Conservation (phyloP, 2,797 vertebrate species). For the Cyclura pinguis region DNA sequence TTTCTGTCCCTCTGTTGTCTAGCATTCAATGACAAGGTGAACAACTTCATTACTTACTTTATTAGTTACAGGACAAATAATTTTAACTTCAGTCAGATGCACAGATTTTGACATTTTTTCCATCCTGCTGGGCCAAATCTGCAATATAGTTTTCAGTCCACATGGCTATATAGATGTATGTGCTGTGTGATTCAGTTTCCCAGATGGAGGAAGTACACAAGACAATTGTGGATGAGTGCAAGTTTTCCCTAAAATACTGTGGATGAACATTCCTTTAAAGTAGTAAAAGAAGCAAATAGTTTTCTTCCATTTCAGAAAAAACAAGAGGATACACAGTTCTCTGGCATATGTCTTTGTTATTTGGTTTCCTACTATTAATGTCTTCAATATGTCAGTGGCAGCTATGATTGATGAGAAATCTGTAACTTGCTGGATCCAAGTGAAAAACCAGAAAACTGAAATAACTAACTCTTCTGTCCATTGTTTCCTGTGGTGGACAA, state of each 20-base stretch:
- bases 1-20: neutral
- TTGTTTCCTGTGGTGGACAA: neutral
- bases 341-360: neutral
- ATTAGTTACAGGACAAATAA: neutral
- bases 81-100: neutral
- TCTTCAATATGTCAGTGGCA: neutral
- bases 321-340: neutral
- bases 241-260: neutral
- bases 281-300: neutral
- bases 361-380: neutral
- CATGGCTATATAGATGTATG: neutral
- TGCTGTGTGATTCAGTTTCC: neutral
- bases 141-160: neutral
- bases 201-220: neutral
- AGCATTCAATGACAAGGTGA: neutral
- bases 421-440: neutral
- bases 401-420: conserved; percentile 5
- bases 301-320: neutral
- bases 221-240: neutral
- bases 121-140: no score
- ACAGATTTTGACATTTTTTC: neutral
- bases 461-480: neutral
- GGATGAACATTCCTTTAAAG: neutral
- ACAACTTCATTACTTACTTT: neutral
- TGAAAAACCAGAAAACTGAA: neutral